Evolutionary conservation across 2,797 vertebrate genomes (phyloP), one percentile per base, ranked within the genome.

Genomic region (Pseudochirops cupreus): DNA sequence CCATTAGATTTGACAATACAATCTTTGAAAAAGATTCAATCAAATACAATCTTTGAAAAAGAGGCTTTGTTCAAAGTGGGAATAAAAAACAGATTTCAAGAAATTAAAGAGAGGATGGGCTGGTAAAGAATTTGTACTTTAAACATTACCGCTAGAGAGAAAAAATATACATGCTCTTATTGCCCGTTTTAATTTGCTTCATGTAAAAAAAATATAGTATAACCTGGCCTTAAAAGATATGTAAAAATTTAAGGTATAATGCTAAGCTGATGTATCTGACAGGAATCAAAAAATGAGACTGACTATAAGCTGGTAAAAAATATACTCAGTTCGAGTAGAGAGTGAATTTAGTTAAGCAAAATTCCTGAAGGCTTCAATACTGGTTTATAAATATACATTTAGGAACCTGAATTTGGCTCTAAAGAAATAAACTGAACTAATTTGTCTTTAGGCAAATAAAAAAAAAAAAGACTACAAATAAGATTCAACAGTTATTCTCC

Each of bases 241-340:
- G 93, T 96, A 57, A 94, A 95, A 93, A 91, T 93, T 90, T 50
- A 95, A 97, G 96, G 94, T 94, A 82, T 95, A 97, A 94, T 58
- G 91, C 11, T 92, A 93, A 82, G 39, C 1, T 50, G 57, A 50
- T 93, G 6, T 95, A 95, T 89, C 93, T 58, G 91, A 91, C 93
- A 96, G 56, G 90, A 96, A 94, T 50, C 16, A 10, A 87, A 95
- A 53, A 93, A 96, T 82, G 91, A 93, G n/a, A 82, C n/a, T 92
- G 53, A 91, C 4, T 89, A 94, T 74, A 96, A 97, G 89, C 53
- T 33, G 33, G 91, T 57, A 93, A 18, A 18, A 95, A 29, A 92
- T 90, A 92, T 39, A 96, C 46, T 56, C 67, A 90, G 50, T 92
- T 50, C 94, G 90, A 82, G 67, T 46, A 82, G n/a, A 82, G 67